phyloP scores from a whole-genome alignment of 1,140 invertebrate genomes.

The Cataglyphis hispanica region DNA sequence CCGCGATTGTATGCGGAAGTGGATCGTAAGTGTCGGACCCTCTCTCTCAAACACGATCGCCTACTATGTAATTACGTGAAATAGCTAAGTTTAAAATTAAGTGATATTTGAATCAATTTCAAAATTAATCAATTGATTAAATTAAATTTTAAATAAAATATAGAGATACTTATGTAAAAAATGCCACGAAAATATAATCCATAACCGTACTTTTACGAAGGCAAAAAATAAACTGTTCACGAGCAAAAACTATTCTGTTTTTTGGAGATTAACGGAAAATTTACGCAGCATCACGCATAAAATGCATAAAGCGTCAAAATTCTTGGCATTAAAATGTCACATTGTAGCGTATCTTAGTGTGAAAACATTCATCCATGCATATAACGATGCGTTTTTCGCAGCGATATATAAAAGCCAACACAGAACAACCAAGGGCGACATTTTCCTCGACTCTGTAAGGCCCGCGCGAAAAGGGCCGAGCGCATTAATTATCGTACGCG shows the following conservation, averaged over 20 bases:
- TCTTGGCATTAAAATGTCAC: not conserved
- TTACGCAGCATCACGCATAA: not conserved
- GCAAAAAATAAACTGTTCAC: not conserved
- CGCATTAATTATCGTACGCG: conserved; percentile 39
- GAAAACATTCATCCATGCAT: not conserved
- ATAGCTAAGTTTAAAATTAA: not conserved
- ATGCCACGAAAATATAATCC: no score
- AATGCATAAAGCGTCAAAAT: not conserved
- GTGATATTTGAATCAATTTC: not conserved
- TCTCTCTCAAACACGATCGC: not conserved
- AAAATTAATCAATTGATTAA: not conserved
- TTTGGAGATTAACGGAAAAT: conserved; percentile 16
- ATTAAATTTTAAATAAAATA: not conserved
- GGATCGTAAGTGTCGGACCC: not conserved
- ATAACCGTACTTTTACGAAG: not conserved
- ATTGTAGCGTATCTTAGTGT: not conserved
- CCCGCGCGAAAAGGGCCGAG: not conserved
- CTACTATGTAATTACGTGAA: conserved; percentile 13
- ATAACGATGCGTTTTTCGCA: not conserved
- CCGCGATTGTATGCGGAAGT: not conserved
- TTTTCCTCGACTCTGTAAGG: conserved; percentile 9
- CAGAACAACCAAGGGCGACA: not conserved
- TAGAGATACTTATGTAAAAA: not conserved
- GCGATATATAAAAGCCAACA: not conserved
- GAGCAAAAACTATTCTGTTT: not conserved